These are phyloP conservation scores for Scaptomyza caliginosa DNA, from an alignment of 2,888 invertebrate genomes.

Conservation along the genomic window DNA sequence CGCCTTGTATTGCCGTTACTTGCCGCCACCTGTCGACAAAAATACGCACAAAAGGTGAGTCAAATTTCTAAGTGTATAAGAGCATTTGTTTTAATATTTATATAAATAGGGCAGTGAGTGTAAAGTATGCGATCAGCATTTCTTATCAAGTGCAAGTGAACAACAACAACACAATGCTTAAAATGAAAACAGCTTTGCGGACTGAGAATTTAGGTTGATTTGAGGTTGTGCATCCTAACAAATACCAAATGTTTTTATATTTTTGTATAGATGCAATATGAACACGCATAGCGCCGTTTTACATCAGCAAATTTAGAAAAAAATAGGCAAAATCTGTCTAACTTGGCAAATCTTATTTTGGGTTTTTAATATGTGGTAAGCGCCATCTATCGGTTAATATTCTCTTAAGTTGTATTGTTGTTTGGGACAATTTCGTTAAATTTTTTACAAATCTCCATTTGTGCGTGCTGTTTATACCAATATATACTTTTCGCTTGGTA, in stretches of 20 bases:
- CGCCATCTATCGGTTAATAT: background rate
- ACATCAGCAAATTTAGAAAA: slow-evolving; percentile 33
- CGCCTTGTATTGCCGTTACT: slow-evolving; percentile 18
- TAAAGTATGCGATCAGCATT: slow-evolving; percentile 49
- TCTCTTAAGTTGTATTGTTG: background rate
- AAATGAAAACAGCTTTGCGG: slow-evolving; percentile 45
- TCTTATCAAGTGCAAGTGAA: slow-evolving; percentile 66
- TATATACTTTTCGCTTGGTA: no score
- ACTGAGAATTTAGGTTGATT: slow-evolving; percentile 22
- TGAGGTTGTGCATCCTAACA: no score
- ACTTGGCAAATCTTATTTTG: background rate
- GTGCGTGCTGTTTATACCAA: no score
- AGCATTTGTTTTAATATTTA: slow-evolving; percentile 35
- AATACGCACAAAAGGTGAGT: slow-evolving; percentile 60
- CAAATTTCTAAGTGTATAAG: slow-evolving; percentile 33
- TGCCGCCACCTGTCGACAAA: slow-evolving; percentile 33
- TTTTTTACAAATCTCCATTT: no score
- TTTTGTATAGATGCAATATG: slow-evolving; percentile 50
- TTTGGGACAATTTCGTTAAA: background rate
- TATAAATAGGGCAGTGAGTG: slow-evolving; percentile 62
- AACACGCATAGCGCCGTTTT: slow-evolving; percentile 35
- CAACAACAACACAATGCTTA: slow-evolving; percentile 60
- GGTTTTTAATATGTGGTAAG: background rate
- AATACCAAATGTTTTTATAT: slow-evolving; percentile 23
- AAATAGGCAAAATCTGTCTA: background rate